These are phyloP conservation scores for Cylloceria caligata DNA, from an alignment of 2,888 invertebrate species.

Conservation along the genomic window DNA sequence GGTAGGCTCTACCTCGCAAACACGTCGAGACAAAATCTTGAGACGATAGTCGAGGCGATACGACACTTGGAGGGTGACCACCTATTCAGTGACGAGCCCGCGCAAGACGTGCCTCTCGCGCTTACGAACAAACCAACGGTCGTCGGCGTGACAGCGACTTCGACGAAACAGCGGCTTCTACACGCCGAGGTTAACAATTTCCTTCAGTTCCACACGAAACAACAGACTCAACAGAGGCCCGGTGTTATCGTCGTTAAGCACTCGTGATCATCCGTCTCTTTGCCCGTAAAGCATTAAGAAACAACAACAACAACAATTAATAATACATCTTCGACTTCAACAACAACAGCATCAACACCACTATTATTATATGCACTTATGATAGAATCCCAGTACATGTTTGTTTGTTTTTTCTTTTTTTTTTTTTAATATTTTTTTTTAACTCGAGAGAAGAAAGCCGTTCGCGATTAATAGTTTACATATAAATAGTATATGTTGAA, in stretches of 20 bases:
- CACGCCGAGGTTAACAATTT: conserved; percentile 88
- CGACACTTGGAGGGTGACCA: conserved; percentile 98
- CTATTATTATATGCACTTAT: conserved; percentile 64
- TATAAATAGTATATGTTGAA: conserved; percentile 54
- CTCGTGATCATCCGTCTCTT: conserved; percentile 85
- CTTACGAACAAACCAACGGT: conserved; percentile 81
- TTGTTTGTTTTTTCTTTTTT: conserved; percentile 43
- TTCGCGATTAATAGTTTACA: conserved; percentile 40
- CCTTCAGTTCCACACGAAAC: conserved; percentile 87
- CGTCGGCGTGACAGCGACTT: conserved; percentile 54
- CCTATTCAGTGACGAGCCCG: conserved; percentile 92
- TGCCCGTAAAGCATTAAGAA: conserved; percentile 73
- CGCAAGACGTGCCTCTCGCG: conserved; percentile 82
- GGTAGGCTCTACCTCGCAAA: conserved; percentile 87
- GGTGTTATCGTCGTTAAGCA: conserved; percentile 97
- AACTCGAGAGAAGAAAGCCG: conserved; percentile 47
- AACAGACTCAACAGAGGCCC: conserved; percentile 89
- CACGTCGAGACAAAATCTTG: conserved; percentile 96
- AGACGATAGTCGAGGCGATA: conserved; percentile 99
- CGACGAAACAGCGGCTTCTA: conserved; percentile 83
- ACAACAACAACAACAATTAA: conserved; percentile 28
- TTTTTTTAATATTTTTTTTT: conserved; percentile 46
- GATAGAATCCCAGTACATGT: conserved; percentile 66
- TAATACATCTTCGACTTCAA: conserved; percentile 30
- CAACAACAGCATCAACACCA: conserved; percentile 55